Percentiles rank a stretch among this genome's conserved stretches.
Evolutionary conservation across 2,113 vertebrate genomes (phyloP).

Genomic region (Engystomops pustulosus): DNA sequence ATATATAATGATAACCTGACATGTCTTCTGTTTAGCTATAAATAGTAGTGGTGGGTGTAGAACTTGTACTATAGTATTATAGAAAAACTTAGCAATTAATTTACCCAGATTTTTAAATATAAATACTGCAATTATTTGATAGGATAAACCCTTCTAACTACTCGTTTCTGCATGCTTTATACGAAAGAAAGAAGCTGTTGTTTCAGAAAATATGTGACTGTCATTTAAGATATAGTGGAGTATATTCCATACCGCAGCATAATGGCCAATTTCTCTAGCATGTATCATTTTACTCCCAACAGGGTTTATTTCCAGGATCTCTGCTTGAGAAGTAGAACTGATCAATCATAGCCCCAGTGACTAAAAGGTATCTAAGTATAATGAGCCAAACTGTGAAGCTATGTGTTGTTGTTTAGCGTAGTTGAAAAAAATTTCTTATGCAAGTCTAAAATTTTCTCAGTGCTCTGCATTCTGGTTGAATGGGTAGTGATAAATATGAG

Average conservation of each 20-base stretch:
- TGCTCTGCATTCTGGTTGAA: neutral
- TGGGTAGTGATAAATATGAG: neutral
- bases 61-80: no score
- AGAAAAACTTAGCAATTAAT: no score
- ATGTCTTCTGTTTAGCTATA: no score
- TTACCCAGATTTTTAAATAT: no score
- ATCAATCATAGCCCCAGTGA: conserved; percentile 5
- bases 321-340: conserved; percentile 13
- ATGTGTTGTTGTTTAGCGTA: neutral
- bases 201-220: neutral
- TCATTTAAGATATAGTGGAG: neutral
- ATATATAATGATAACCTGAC: no score
- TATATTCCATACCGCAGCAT: conserved; percentile 11
- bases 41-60: no score
- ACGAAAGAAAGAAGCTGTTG: neutral
- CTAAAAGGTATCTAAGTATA: conserved; percentile 2
- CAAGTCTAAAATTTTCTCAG: neutral
- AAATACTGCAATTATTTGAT: neutral
- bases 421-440: neutral
- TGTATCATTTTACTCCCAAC: conserved; percentile 9
- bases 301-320: conserved; percentile 13
- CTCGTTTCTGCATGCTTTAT: neutral
- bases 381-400: conserved; percentile 9
- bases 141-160: neutral
- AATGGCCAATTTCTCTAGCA: neutral